Percentiles rank a stretch among this genome's conserved stretches.
phyloP scores from a whole-genome alignment of 2,888 invertebrate species.

The Diplolepis rosae region DNA sequence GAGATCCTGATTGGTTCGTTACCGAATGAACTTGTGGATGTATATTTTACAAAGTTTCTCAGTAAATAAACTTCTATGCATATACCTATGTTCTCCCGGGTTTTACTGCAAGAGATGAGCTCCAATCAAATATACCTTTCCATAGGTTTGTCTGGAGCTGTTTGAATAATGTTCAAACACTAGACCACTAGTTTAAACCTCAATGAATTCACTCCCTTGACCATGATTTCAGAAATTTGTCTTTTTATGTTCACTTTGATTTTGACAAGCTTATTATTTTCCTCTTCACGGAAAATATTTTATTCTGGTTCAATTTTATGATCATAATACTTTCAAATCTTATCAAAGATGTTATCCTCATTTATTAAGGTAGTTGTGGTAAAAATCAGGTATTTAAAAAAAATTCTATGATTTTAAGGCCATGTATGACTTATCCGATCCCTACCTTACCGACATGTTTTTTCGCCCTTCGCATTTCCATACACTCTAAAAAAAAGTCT shows the following conservation, averaged over 20 bases:
- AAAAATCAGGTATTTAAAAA: too few species aligned
- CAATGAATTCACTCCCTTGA: neutral
- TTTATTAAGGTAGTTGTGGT: too few species aligned
- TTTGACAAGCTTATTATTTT: neutral
- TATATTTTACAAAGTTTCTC: constrained; percentile 28
- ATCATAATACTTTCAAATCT: too few species aligned
- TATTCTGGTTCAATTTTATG: too few species aligned
- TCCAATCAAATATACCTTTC: neutral
- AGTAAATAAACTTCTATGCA: constrained; percentile 8
- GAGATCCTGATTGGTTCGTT: constrained; percentile 23
- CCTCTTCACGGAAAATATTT: too few species aligned
- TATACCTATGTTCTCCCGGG: neutral
- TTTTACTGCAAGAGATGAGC: neutral
- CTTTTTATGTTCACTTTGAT: constrained; percentile 1
- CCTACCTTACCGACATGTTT: too few species aligned
- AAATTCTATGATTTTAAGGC: too few species aligned
- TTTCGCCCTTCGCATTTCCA: too few species aligned
- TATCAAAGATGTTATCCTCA: too few species aligned
- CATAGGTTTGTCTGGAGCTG: neutral
- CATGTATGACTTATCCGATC: too few species aligned
- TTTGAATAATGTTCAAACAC: constrained; percentile 19
- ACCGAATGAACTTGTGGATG: constrained; percentile 21
- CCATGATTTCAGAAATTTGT: constrained; percentile 5
- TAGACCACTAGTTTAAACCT: neutral
- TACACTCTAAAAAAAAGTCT: too few species aligned